Evolutionary conservation across 92 coral and sea anemone species (phyloP), one percentile per base, ranked within the genome.

Genomic region (Metridium senile): DNA sequence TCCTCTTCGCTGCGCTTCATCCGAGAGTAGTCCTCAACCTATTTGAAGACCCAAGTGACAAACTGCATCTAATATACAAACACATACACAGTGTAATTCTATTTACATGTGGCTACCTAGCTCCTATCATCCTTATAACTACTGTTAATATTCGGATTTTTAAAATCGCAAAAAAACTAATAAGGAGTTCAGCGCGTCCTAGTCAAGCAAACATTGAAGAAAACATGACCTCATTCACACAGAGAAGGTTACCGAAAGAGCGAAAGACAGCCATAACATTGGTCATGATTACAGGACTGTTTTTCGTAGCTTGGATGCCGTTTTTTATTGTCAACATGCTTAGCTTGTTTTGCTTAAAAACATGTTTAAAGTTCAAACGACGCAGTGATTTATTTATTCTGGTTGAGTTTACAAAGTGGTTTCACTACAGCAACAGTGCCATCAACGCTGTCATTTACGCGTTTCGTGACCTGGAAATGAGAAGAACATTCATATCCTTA

Each of bases 381-480:
- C 33, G 52, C 39, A 22, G 35, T 23, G 87, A 67, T 18, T 56
- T 72, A 22, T 53, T 54, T 2, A 10, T 69, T n/a, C 52, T 88
- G 54, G 88, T 81, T n/a, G 92, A 84, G 20, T 80, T 95, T 54
- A 83, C 89, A 11, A 95, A 95, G 57, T 95, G 96, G 97, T 72
- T 93, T 75, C 99, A 95, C 26, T 95, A 85, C 52, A 81, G 89
- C 47, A 95, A 95, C 88, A 95, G 99, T 28, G 94, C 93, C 0
- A 81, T 84, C 13, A 95, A 95, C 67, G 98, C 99, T 0, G 80
- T 81, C 16, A 83, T 95, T 17, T 95, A 95, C 68, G 95, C 99
- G 16, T 93, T 77, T 67, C 88, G 99, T 16, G 94, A 95, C 58
- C 21, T 64, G 10, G 93, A 85, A 62, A 88, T 91, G 93, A 70